Conservation (phyloP, 2,797 vertebrate species). For the Sebastes diaconus region DNA sequence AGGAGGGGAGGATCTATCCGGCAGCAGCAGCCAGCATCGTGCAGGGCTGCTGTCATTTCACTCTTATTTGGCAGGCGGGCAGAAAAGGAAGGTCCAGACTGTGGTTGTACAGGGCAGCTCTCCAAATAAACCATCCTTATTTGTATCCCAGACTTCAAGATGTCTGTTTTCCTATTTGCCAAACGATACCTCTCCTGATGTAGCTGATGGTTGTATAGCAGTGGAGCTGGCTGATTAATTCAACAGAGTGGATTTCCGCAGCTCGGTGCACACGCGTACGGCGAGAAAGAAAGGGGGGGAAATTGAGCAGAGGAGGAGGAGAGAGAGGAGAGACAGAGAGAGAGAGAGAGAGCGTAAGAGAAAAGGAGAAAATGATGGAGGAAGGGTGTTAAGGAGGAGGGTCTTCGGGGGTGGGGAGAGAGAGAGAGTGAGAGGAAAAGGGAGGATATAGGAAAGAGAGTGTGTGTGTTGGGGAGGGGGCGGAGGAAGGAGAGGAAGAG, state of each 20-base stretch:
- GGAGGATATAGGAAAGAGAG: conserved; percentile 66
- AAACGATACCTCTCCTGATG: conserved; percentile 50
- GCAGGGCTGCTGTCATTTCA: conserved; percentile 44
- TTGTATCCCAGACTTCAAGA: conserved; percentile 35
- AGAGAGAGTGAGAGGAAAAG: conserved; percentile 55
- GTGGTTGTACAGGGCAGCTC: conserved; percentile 18
- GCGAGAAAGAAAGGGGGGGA: conserved; percentile 51
- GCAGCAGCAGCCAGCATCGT: conserved; percentile 44
- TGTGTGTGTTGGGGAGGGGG: conserved; percentile 50
- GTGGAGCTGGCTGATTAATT: conserved; percentile 75
- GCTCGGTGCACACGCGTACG: conserved; percentile 64
- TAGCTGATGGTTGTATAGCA: conserved; percentile 57
- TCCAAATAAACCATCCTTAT: conserved; percentile 35
- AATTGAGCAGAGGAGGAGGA: conserved; percentile 43
- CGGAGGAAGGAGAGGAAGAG: conserved; percentile 49
- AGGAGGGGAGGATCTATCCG: conserved; percentile 38
- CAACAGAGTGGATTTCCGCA: conserved; percentile 78
- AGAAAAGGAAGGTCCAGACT: conserved; percentile 32
- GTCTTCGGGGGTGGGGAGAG: conserved; percentile 70
- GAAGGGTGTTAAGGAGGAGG: conserved; percentile 74
- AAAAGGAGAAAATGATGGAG: conserved; percentile 66
- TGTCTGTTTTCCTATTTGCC: conserved; percentile 44
- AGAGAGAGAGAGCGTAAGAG: conserved; percentile 10
- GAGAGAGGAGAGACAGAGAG: not conserved
- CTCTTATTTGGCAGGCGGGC: conserved; percentile 35